Base-by-base conservation (phyloP, 2,113 vertebrate genomes). In the Python bivittatus region DNA sequence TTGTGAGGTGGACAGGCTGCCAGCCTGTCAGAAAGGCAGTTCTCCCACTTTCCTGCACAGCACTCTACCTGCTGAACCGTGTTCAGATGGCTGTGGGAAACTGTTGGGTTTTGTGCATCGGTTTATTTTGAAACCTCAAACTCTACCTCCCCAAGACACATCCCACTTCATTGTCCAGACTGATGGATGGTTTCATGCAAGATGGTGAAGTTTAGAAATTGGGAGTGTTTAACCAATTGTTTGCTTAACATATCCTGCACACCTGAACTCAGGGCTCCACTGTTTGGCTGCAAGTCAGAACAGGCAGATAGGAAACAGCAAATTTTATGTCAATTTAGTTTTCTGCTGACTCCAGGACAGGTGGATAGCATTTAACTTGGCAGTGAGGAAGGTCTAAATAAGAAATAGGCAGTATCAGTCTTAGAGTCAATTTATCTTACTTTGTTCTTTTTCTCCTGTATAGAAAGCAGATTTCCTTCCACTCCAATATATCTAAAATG, bases 331-430 rank as follows among this genome's bases (percentile, higher is more conserved):
- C 17, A 9, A 33, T 79, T 79, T 79, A 79, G 72, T 79, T 42
- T 79, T 79, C 72, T 79, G 72, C 33, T 79, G 72, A 79, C 33
- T 79, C 17, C 20, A 42, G 72, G 72, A 48, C 7, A 6, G 48
- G 48, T 48, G 48, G 48, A 42, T 79, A 42, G 33, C 72, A 79
- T 42, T 22, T 22, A 79, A 79, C 33, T 95, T 95, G 92, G 29
- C 84, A 93, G 52, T 83, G 88, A 84, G 92, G 23, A 13, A 29
- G 52, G 79, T 90, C 95, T 93, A 95, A 96, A 96, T 91, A 95
- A 90, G 93, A 42, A 64, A 91, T 86, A 92, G 7, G 4, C 58
- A 93, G 90, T 90, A 92, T 25, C 13, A 86, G 4, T 60, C 54
- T 91, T 72, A 54, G 27, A 94, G 72, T 56, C 29, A 83, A 94